Conservation (phyloP, 2,113 vertebrate genomes). For the Ammodramus savannarum region DNA sequence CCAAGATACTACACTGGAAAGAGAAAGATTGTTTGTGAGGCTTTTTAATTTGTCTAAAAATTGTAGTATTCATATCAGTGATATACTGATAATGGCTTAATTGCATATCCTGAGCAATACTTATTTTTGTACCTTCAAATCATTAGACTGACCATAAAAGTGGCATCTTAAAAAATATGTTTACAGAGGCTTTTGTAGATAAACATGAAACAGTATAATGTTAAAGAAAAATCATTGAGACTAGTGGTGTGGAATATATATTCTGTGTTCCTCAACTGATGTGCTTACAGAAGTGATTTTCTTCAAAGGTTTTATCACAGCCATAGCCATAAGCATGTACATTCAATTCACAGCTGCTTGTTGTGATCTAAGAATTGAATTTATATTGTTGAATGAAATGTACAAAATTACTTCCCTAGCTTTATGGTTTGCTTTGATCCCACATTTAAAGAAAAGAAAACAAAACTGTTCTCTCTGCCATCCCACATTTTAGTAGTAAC, state of each 20-base stretch:
- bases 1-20: not conserved
- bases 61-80: not conserved
- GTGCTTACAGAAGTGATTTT: conserved; percentile 23
- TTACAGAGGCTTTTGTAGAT: conserved; percentile 32
- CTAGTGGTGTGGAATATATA: conserved; percentile 10
- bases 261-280: not conserved
- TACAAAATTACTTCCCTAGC: conserved; percentile 5
- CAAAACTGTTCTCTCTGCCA: not conserved
- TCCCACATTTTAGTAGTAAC: not conserved
- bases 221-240: not conserved
- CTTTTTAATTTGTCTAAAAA: not conserved
- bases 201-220: conserved; percentile 4
- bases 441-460: conserved; percentile 25
- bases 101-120: not conserved
- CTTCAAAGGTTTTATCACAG: conserved; percentile 47
- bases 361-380: conserved; percentile 44
- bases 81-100: not conserved
- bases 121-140: conserved; percentile 3
- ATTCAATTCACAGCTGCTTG: conserved; percentile 5
- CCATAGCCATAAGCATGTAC: conserved; percentile 28
- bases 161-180: conserved; percentile 16
- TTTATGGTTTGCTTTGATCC: conserved; percentile 8
- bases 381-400: conserved; percentile 14
- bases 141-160: conserved; percentile 13
- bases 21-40: not conserved